phyloP scores from a whole-genome alignment of 1,140 invertebrate genomes.

The Heliconius hermathena region DNA sequence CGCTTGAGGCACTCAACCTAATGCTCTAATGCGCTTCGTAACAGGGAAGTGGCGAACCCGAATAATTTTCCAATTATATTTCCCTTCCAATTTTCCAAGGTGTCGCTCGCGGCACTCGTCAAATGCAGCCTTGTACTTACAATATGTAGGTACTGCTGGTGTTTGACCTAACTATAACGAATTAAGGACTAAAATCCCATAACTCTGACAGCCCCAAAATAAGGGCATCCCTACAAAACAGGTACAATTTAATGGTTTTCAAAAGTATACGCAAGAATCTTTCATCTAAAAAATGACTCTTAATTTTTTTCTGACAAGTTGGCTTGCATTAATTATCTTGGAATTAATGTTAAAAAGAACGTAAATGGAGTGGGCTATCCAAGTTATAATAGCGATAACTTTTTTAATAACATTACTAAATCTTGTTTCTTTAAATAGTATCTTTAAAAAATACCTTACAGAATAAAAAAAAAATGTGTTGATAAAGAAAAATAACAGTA shows the following conservation, averaged over 20 bases:
- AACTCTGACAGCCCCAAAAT: not conserved
- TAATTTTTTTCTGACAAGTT: constrained; percentile 32
- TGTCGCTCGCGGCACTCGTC: constrained; percentile 78
- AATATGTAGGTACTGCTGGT: constrained; percentile 34
- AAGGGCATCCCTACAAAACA: constrained; percentile 27
- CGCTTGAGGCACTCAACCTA: constrained; percentile 49
- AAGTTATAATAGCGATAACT: not conserved
- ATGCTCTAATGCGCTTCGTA: constrained; percentile 60
- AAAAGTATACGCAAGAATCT: constrained; percentile 31
- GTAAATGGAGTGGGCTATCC: not conserved
- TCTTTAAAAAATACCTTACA: not conserved
- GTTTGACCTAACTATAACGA: not conserved
- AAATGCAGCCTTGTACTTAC: constrained; percentile 72
- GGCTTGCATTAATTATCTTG: not conserved
- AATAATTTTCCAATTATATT: constrained; percentile 82
- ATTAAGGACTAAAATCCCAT: not conserved
- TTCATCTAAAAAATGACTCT: constrained; percentile 25
- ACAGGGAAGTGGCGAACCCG: constrained; percentile 72
- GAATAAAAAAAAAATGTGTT: not conserved
- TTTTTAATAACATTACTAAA: no score
- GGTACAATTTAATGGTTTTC: constrained; percentile 25
- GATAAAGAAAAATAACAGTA: not conserved
- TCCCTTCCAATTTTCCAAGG: constrained; percentile 80
- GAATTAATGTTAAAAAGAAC: not conserved
- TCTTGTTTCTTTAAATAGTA: no score